Evolutionary conservation across 2,113 vertebrate species (phyloP), one percentile per base, ranked within the genome.

Genomic region (Channa argus): DNA sequence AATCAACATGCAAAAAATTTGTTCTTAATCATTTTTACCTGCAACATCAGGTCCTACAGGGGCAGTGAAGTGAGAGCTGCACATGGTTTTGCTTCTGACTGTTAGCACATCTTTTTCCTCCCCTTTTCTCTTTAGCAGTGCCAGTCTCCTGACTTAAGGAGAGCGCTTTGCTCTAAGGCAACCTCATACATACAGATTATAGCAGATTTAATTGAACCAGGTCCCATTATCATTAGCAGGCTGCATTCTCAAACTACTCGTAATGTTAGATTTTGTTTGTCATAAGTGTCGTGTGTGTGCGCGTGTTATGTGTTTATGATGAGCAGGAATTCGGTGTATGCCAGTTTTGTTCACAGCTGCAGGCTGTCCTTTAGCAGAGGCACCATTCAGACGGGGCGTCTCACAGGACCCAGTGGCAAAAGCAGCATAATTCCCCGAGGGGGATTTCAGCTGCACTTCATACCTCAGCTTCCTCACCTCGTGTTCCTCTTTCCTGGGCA

Each of bases 401-500:
- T 76, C 59, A 9, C 3, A 34, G 79, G 78, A 80, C 56, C 52
- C 38, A n/a, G 50, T n/a, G 68, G 49, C 60, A 63, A 54, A 63
- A 71, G 58, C 37, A 7, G 53, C 34, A 34, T 66, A 69, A 15
- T 64, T 74, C 54, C 77, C 39, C 2, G 3, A 54, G n/a, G n/a
- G 66, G 78, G 49, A 52, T 76, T 79, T 50, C 85, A 89, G 86
- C 89, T 88, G 82, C 8, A 59, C 71, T 41, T 74, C 85, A 87
- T 80, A 54, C 67, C 80, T 63, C 72, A 37, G 69, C 74, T 77
- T 52, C 69, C 49, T 75, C 60, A 63, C 71, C 67, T 64, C 24
- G 24, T 24, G 24, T 24, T 24, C 83, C 39, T 14, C 51, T 83
- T 63, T 60, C 55, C 56, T 33, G 45, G 51, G 63, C 52, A 73